Evolutionary conservation across 2,113 vertebrate species (phyloP).

Genomic region (chimpanzee (Pan troglodytes)): DNA sequence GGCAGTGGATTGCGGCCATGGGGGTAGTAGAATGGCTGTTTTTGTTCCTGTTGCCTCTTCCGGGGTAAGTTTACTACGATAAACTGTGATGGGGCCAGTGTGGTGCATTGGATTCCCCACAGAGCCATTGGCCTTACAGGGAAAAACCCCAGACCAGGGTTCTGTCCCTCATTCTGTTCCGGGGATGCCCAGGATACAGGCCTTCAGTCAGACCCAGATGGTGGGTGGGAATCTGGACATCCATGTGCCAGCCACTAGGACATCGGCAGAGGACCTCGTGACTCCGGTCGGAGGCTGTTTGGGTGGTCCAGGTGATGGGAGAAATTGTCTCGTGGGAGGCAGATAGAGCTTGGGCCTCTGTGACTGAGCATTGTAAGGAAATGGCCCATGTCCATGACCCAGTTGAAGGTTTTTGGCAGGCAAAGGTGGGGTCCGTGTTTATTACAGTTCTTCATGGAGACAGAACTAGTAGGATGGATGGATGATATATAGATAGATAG

Average conservation of each 20-base stretch:
- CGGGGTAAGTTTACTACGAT: too few species aligned
- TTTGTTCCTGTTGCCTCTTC: rapidly evolving
- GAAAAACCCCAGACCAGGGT: not conserved
- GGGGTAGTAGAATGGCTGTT: not conserved
- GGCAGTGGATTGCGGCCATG: not conserved
- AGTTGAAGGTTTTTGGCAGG: not conserved
- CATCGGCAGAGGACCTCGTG: not conserved
- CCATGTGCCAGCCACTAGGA: not conserved
- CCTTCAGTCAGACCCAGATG: not conserved
- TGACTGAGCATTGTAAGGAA: rapidly evolving
- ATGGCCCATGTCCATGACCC: not conserved
- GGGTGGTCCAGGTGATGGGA: not conserved
- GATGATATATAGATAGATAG: not conserved
- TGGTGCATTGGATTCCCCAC: rapidly evolving
- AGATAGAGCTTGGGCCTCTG: not conserved
- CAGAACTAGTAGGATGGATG: not conserved
- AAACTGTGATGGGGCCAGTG: not conserved
- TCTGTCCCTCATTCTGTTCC: not conserved
- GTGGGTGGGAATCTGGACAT: not conserved
- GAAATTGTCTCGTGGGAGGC: not conserved
- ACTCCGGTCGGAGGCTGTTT: not conserved
- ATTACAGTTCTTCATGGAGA: not conserved
- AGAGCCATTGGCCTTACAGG: not conserved
- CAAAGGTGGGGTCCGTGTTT: not conserved
- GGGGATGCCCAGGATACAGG: rapidly evolving